These are phyloP conservation scores for Neogobius melanostomus DNA, from an alignment of 2,113 vertebrate species.

Conservation along the genomic window DNA sequence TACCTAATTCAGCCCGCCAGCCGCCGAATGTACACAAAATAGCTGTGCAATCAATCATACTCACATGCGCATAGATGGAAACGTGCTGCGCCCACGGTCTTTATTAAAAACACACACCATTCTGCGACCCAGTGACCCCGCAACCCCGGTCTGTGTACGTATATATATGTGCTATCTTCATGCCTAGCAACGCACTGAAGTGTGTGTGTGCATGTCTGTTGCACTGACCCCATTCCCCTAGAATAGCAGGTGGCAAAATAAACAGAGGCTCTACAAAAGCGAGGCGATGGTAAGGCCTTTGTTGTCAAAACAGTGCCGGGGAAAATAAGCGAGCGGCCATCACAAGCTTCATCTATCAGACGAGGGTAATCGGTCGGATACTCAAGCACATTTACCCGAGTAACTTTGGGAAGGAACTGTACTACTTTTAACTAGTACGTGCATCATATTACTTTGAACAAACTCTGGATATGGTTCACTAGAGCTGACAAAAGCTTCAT, in stretches of 20 bases:
- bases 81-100: slow-evolving; percentile 17
- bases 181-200: slow-evolving; percentile 9
- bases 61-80: slow-evolving; percentile 7
- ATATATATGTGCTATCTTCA: slow-evolving; percentile 21
- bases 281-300: slow-evolving; percentile 61
- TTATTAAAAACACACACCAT: slow-evolving; percentile 34
- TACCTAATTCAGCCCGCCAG: slow-evolving; percentile 48
- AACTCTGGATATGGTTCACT: no score
- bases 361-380: no score
- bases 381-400: no score
- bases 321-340: slow-evolving; percentile 68
- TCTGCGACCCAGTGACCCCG: slow-evolving; percentile 50
- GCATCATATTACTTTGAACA: no score
- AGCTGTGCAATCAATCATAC: slow-evolving; percentile 54
- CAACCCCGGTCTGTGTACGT: slow-evolving; percentile 29
- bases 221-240: slow-evolving; percentile 64
- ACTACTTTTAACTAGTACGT: no score
- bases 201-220: slow-evolving; percentile 17
- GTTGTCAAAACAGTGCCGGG: slow-evolving; percentile 78
- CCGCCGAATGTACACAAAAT: slow-evolving; percentile 49
- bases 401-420: no score
- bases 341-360: slow-evolving; percentile 24
- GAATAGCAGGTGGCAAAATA: slow-evolving; percentile 80
- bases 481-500: no score
- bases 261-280: slow-evolving; percentile 79